Percentiles rank a stretch among this genome's conserved stretches.
These are phyloP conservation scores for Stegodyphus mimosarum DNA, from an alignment of 1,140 invertebrate species.

Conservation along the genomic window DNA sequence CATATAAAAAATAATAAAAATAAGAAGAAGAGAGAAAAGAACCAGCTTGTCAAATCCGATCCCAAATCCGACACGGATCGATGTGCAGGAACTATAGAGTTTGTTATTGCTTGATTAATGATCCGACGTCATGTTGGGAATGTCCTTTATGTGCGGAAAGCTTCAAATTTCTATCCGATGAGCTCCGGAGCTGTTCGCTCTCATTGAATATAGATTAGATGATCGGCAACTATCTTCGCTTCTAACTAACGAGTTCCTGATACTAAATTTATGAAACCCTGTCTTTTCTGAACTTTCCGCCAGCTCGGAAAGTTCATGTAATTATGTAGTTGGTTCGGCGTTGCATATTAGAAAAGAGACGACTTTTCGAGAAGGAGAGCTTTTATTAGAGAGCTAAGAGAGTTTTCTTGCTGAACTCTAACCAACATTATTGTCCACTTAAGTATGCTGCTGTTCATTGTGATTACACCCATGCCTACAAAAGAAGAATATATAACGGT, in stretches of 20 bases:
- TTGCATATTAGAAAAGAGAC: constrained; percentile 2
- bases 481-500: too few species aligned
- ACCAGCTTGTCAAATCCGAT: constrained; percentile 4
- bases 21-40: too few species aligned
- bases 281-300: constrained; percentile 20
- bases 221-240: constrained; percentile 24
- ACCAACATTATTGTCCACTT: too few species aligned
- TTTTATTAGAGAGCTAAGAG: too few species aligned
- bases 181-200: constrained; percentile 38
- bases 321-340: constrained; percentile 26
- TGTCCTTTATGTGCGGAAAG: constrained; percentile 45
- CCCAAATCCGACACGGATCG: constrained; percentile 6
- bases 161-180: constrained; percentile 53
- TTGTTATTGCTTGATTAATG: constrained; percentile 52
- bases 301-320: constrained; percentile 34
- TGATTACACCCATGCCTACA: too few species aligned
- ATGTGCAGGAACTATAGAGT: neutral
- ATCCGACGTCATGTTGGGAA: constrained; percentile 37
- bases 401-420: too few species aligned
- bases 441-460: too few species aligned
- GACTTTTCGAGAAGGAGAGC: too few species aligned
- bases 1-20: too few species aligned
- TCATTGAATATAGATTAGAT: constrained; percentile 58
- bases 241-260: constrained; percentile 50
- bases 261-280: constrained; percentile 48